phyloP scores from a whole-genome alignment of 2,888 invertebrate species.

The Automeris io region DNA sequence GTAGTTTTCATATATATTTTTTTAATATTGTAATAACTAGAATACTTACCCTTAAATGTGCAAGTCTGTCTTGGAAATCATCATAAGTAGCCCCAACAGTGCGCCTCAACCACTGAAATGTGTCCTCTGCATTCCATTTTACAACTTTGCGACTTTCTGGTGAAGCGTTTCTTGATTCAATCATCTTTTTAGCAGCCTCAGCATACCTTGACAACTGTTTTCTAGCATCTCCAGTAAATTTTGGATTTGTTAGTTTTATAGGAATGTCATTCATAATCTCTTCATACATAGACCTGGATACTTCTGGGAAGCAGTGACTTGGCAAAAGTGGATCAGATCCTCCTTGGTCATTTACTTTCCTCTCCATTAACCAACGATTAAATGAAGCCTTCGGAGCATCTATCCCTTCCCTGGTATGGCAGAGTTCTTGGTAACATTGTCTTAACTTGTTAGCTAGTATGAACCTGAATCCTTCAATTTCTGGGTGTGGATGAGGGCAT shows the following conservation, averaged over 20 bases:
- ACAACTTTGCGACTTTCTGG: constrained; percentile 97
- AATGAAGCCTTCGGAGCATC: constrained; percentile 98
- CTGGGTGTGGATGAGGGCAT: constrained; percentile 95
- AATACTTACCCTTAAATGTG: constrained; percentile 84
- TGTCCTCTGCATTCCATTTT: constrained; percentile 99
- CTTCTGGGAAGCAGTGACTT: constrained; percentile 93
- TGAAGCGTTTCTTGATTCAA: constrained; percentile 94
- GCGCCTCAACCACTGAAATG: constrained; percentile 95
- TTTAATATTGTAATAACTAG: neutral
- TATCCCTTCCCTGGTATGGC: constrained; percentile 93
- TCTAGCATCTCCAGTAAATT: constrained; percentile 96
- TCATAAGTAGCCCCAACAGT: constrained; percentile 96
- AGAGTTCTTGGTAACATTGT: constrained; percentile 95
- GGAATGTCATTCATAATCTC: constrained; percentile 99
- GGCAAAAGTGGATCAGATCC: constrained; percentile 95
- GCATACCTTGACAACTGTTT: constrained; percentile 96
- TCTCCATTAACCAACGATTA: constrained; percentile 96
- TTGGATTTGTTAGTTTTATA: constrained; percentile 95
- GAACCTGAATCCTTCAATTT: constrained; percentile 92
- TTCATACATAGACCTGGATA: constrained; percentile 95
- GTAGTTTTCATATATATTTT: neutral
- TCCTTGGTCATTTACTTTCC: constrained; percentile 91
- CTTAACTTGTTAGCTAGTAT: constrained; percentile 89
- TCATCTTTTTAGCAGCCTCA: constrained; percentile 97
- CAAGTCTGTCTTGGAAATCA: constrained; percentile 92